Percentiles rank a stretch among this genome's conserved stretches.
Conservation (phyloP, 2,888 invertebrate species). For the Drosophila atripex region DNA sequence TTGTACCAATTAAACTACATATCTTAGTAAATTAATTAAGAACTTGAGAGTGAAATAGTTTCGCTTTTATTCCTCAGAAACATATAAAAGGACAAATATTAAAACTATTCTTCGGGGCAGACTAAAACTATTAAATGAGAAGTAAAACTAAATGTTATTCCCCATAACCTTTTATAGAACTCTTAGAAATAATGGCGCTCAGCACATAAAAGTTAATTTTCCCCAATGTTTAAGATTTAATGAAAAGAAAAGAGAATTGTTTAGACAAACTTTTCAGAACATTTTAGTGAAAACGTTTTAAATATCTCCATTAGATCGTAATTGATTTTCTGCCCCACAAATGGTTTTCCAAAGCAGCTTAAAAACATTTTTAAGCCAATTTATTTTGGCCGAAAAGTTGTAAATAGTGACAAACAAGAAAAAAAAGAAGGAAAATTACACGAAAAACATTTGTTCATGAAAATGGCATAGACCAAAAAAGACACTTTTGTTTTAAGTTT, state of each 20-base stretch:
- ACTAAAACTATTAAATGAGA: slow-evolving; percentile 1
- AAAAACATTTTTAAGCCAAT: slow-evolving; percentile 16
- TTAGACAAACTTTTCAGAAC: background rate
- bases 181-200: background rate
- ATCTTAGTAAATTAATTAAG: background rate
- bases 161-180: background rate
- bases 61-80: background rate
- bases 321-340: slow-evolving; percentile 12
- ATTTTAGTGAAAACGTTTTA: background rate
- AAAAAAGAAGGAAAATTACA: slow-evolving; percentile 2
- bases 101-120: background rate
- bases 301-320: background rate
- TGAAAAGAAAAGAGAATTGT: background rate
- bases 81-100: background rate
- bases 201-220: background rate
- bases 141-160: background rate
- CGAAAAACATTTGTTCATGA: slow-evolving; percentile 32
- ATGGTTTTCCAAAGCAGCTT: slow-evolving; percentile 11
- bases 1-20: background rate
- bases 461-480: slow-evolving; percentile 21
- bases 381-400: background rate
- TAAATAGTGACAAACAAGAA: background rate
- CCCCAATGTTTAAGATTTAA: background rate
- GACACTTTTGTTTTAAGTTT: slow-evolving; percentile 38
- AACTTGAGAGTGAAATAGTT: background rate